phyloP scores from a whole-genome alignment of 2,113 vertebrate genomes.

The Rattus rattus region DNA sequence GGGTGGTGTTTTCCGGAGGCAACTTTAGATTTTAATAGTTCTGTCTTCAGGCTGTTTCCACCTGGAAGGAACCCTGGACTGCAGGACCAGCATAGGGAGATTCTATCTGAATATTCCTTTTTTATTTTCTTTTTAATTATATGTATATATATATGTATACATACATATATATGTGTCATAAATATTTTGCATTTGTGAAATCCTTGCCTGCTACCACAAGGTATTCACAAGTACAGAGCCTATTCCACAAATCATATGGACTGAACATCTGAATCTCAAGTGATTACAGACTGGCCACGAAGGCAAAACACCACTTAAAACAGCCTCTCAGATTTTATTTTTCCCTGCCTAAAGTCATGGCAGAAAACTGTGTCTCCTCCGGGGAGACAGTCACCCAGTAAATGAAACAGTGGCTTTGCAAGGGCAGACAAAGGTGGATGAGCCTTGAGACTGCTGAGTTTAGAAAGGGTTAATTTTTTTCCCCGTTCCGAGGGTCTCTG shows the following conservation, averaged over 20 bases:
- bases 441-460: background rate
- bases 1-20: background rate
- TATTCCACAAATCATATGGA: fast-evolving
- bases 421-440: too few species aligned
- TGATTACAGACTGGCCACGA: fast-evolving
- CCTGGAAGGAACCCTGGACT: fast-evolving
- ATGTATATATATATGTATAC: too few species aligned
- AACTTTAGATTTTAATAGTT: fast-evolving
- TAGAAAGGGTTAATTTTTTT: background rate
- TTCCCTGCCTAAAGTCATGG: background rate
- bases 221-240: background rate
- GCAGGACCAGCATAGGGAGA: background rate
- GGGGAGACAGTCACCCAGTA: too few species aligned
- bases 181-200: background rate
- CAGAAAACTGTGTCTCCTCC: background rate
- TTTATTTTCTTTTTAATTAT: background rate
- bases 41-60: background rate
- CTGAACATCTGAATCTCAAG: fast-evolving
- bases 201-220: background rate
- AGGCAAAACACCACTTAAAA: background rate
- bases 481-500: background rate
- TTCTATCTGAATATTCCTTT: background rate
- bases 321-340: background rate
- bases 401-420: background rate
- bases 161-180: background rate